These are phyloP conservation scores for Crotalus viridis DNA, from an alignment of 2,113 vertebrate genomes.

Conservation along the genomic window DNA sequence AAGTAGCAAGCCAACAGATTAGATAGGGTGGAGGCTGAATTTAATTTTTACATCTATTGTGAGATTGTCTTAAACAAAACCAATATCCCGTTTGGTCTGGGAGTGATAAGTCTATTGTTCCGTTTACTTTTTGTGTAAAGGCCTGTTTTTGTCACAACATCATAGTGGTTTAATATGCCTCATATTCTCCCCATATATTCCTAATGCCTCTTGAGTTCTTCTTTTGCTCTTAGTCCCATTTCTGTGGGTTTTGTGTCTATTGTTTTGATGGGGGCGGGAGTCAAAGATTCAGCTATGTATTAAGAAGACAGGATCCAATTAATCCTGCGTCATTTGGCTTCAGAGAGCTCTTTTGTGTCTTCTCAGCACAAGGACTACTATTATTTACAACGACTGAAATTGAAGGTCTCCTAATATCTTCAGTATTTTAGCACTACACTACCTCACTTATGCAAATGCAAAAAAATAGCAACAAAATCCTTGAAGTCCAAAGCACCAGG, in stretches of 20 bases:
- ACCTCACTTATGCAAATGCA: not conserved
- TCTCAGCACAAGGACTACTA: not conserved
- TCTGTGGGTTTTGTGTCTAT: not conserved
- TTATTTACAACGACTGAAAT: not conserved
- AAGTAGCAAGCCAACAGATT: not conserved
- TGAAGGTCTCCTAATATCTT: not conserved
- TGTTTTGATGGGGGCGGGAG: not conserved
- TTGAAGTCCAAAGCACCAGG: not conserved
- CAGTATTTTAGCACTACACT: not conserved
- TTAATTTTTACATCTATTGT: not conserved
- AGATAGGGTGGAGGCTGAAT: not conserved
- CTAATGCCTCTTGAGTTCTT: not conserved
- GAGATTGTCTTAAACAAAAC: not conserved
- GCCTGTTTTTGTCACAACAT: not conserved
- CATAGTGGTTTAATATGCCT: not conserved
- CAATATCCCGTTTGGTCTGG: not conserved
- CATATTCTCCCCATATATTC: not conserved
- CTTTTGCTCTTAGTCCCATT: not conserved
- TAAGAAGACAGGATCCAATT: not conserved
- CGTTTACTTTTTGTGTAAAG: not conserved
- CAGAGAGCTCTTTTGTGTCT: not conserved
- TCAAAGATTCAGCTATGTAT: not conserved
- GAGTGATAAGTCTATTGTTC: not conserved
- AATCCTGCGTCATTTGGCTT: not conserved
- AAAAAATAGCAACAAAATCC: not conserved